Base-by-base conservation (phyloP, 2,797 vertebrate genomes). In the Neostethus bicornis region DNA sequence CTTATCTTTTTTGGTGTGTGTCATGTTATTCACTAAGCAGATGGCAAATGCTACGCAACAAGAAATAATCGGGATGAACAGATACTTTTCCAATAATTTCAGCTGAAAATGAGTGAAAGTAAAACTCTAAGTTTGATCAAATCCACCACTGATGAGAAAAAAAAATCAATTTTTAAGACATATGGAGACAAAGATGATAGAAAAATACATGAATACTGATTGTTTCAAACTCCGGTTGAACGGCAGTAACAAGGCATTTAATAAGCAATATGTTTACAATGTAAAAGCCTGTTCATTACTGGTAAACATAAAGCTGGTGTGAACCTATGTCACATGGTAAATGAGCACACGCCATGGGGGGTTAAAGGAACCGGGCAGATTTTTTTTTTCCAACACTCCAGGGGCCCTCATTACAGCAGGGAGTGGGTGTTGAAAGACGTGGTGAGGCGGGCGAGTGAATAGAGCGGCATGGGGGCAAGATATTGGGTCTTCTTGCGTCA, bases 341-440 rank as follows among this genome's bases (percentile, higher is more conserved):
- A 79, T 67, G 68, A 73, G 63, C 73, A 68, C 57, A 56, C 69
- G 52, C 72, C n/a, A 12, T 26, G 23, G 75, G 82, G 51, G 63
- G 76, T 42, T 29, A 25, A 60, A 70, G 47, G 63, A 28, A 57
- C 74, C 61, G 61, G 80, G 66, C 45, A 55, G 55, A 57, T 77
- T 72, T 64, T 29, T 43, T 39, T 39, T 12, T 4, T 52, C 46
- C 46, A 7, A 61, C 54, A 2, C 82, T 53, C 73, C 51, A 0
- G 81, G 80, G 77, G 61, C 55, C 63, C 81, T 87, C 81, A 85
- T 89, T 87, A 89, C 79, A 61, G 76, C 84, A 29, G 66, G 41
- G 58, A 76, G 81, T 82, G 77, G 78, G 75, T 80, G 75, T 66
- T 65, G 62, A 38, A 54, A 69, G 59, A 77, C 61, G 12, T 5